A percentile compares a stretch with the other conserved stretches of the same genome.
Evolutionary conservation across 1,140 invertebrate species (phyloP).

Genomic region (Cyphomyrmex costatus): DNA sequence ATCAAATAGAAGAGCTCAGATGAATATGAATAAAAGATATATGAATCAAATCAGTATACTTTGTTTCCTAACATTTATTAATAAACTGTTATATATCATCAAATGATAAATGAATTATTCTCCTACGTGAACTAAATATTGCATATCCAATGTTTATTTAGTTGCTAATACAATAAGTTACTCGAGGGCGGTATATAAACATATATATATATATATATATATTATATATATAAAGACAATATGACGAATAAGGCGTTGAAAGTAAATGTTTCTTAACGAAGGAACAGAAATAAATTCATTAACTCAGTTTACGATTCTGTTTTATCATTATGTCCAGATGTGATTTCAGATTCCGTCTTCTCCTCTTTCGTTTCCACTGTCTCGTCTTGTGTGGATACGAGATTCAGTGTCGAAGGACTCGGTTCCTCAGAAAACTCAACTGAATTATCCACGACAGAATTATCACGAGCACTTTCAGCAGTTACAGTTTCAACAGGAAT

Average conservation of each 20-base stretch:
- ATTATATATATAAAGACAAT: not conserved
- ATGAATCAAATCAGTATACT: not conserved
- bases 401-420: not conserved
- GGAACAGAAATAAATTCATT: not conserved
- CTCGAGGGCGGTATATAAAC: not conserved
- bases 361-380: not conserved
- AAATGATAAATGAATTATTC: not conserved
- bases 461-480: not conserved
- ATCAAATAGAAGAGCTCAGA: not conserved
- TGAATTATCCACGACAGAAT: not conserved
- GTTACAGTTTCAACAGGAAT: not conserved
- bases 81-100: too few relatives aligned
- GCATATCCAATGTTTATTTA: constrained; percentile 26
- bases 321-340: not conserved
- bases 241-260: not conserved
- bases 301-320: constrained; percentile 3
- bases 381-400: not conserved
- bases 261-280: not conserved
- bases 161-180: not conserved
- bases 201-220: not conserved
- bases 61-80: not conserved
- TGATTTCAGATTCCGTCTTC: not conserved
- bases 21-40: constrained; percentile 34
- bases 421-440: not conserved
- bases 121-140: constrained; percentile 2